These are phyloP conservation scores for Agrochola circellaris DNA, from an alignment of 2,888 invertebrate genomes.

Conservation along the genomic window DNA sequence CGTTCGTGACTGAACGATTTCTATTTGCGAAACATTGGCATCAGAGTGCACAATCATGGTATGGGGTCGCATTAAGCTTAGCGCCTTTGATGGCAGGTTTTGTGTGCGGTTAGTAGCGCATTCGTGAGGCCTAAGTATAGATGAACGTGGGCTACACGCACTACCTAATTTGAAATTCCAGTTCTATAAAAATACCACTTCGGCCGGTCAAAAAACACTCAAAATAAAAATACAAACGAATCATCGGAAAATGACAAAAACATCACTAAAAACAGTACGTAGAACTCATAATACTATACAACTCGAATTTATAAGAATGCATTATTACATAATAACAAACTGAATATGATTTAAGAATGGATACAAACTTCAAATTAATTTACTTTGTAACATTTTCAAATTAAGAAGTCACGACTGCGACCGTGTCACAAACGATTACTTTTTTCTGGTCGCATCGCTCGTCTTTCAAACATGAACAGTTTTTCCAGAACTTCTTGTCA, in stretches of 20 bases:
- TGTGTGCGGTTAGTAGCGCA: constrained; percentile 41
- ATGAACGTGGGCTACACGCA: constrained; percentile 6
- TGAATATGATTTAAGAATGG: constrained; percentile 47
- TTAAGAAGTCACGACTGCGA: constrained; percentile 65
- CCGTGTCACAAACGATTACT: constrained; percentile 62
- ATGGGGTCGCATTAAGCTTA: constrained; percentile 33
- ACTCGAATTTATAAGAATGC: constrained; percentile 18
- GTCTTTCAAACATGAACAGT: constrained; percentile 66
- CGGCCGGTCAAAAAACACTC: neutral
- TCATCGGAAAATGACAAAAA: neutral
- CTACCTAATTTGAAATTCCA: constrained; percentile 15
- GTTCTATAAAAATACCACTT: constrained; percentile 1
- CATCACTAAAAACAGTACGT: constrained; percentile 5
- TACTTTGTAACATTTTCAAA: constrained; percentile 53
- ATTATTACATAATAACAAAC: constrained; percentile 31
- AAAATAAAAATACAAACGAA: neutral
- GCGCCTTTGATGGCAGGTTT: constrained; percentile 52
- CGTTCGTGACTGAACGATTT: constrained; percentile 42
- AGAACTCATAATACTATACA: constrained; percentile 23
- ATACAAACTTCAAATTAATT: constrained; percentile 56
- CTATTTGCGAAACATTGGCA: constrained; percentile 36
- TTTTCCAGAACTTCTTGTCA: constrained; percentile 78
- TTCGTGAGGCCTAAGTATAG: constrained; percentile 41
- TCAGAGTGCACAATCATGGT: constrained; percentile 48
- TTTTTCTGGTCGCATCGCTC: constrained; percentile 61